Conservation (phyloP, 64 coral and sea anemone species). For the Pachyseris speciosa region DNA sequence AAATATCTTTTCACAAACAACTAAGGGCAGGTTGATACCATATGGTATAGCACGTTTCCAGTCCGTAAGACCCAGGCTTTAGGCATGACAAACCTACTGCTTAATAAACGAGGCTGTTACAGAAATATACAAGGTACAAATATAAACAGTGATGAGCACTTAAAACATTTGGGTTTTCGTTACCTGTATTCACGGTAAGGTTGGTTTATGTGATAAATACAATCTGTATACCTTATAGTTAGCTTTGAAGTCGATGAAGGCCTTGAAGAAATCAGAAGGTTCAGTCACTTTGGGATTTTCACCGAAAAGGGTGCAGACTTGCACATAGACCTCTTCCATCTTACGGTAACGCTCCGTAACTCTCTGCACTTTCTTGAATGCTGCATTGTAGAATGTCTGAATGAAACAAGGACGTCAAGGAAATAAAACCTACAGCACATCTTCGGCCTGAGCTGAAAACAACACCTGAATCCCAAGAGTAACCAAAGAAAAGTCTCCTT, state of each 20-base stretch:
- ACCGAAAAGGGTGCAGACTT: conserved; percentile 82
- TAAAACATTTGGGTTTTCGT: too few relatives aligned
- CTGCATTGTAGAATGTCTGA: conserved; percentile 94
- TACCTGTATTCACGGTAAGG: too few relatives aligned
- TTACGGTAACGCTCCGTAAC: conserved; percentile 91
- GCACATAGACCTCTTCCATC: conserved; percentile 89
- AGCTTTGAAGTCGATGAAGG: conserved; percentile 78
- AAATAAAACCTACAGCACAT: not conserved
- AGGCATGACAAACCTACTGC: too few relatives aligned
- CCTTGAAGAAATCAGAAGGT: conserved; percentile 95
- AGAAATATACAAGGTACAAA: too few relatives aligned
- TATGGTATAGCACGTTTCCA: too few relatives aligned
- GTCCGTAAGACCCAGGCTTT: too few relatives aligned
- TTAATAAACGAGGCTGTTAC: too few relatives aligned
- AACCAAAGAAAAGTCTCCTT: too few relatives aligned
- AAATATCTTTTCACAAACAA: too few relatives aligned
- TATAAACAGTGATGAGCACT: too few relatives aligned
- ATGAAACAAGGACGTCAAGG: conserved; percentile 68
- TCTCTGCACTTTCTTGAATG: conserved; percentile 96
- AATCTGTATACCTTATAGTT: conserved; percentile 72
- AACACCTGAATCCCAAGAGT: not conserved
- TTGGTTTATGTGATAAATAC: not conserved
- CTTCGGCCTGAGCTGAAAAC: too few relatives aligned
- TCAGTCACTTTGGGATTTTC: conserved; percentile 82
- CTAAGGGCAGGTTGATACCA: too few relatives aligned